phyloP scores from a whole-genome alignment of 2,797 vertebrate species.

The Borostomias antarcticus region DNA sequence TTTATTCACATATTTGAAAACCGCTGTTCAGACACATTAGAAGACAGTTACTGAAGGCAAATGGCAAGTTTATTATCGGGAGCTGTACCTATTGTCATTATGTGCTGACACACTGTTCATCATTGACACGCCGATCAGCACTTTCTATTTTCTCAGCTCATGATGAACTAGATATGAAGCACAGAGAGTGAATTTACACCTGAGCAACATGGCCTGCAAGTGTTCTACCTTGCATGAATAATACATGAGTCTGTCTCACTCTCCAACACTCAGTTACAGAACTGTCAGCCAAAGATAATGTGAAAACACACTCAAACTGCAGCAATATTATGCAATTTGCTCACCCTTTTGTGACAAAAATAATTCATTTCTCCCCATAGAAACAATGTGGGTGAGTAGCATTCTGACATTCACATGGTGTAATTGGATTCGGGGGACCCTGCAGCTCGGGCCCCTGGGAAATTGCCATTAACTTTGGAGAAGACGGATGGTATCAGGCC shows the following conservation, averaged over 20 bases:
- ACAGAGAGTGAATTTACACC: neutral
- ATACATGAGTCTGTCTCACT: neutral
- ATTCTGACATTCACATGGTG: neutral
- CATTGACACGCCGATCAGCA: neutral
- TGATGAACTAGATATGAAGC: neutral
- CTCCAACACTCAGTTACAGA: neutral
- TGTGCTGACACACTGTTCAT: neutral
- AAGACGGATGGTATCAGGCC: neutral
- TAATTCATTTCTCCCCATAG: neutral
- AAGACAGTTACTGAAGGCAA: neutral
- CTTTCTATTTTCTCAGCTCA: neutral
- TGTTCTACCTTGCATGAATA: neutral
- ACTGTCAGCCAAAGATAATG: neutral
- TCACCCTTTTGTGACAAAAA: neutral
- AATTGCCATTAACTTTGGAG: neutral
- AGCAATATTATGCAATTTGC: neutral
- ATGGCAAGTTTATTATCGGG: neutral
- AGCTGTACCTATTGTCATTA: neutral
- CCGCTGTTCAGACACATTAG: neutral
- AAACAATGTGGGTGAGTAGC: neutral
- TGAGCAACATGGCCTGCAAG: neutral
- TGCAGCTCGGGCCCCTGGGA: neutral
- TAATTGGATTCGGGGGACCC: slow-evolving; percentile 34
- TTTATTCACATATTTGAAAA: neutral
- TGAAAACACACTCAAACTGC: neutral